phyloP scores from a whole-genome alignment of 2,797 vertebrate genomes.

The Darevskia mixta region DNA sequence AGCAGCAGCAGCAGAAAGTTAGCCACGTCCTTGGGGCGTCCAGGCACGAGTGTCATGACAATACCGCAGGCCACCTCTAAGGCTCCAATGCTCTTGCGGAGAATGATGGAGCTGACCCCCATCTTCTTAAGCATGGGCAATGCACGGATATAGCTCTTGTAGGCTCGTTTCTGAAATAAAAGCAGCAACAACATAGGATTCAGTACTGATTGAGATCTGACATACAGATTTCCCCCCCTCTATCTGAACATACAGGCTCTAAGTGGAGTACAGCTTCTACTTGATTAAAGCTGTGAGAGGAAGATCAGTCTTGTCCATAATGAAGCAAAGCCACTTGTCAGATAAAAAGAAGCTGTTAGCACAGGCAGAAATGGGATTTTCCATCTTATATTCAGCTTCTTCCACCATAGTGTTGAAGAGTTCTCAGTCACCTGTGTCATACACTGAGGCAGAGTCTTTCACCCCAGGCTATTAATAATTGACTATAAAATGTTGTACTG shows the following conservation, averaged over 20 bases:
- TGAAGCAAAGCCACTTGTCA: not conserved
- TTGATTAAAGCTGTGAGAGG: not conserved
- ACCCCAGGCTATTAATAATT: too few relatives aligned
- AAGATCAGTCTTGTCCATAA: not conserved
- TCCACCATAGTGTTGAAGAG: not conserved
- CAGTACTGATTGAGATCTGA: not conserved
- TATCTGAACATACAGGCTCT: too few relatives aligned
- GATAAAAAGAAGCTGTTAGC: not conserved
- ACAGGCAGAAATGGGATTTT: not conserved
- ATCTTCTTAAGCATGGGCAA: slow-evolving; percentile 95
- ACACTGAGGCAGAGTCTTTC: not conserved
- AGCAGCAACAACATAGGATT: slow-evolving; percentile 25
- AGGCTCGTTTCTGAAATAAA: slow-evolving; percentile 92
- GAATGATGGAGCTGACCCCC: slow-evolving; percentile 94
- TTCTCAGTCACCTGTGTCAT: not conserved
- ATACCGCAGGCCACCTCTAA: slow-evolving; percentile 95
- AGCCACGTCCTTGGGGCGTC: slow-evolving; percentile 95
- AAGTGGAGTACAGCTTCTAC: not conserved
- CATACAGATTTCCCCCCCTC: not conserved
- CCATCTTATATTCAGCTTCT: not conserved
- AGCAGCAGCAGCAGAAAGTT: slow-evolving; percentile 96
- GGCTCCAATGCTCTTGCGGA: slow-evolving; percentile 95
- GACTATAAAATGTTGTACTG: too few relatives aligned
- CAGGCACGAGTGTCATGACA: slow-evolving; percentile 94
- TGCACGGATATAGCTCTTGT: slow-evolving; percentile 97